phyloP scores from a whole-genome alignment of 2,888 invertebrate genomes.

The Cryptus viduatorius region DNA sequence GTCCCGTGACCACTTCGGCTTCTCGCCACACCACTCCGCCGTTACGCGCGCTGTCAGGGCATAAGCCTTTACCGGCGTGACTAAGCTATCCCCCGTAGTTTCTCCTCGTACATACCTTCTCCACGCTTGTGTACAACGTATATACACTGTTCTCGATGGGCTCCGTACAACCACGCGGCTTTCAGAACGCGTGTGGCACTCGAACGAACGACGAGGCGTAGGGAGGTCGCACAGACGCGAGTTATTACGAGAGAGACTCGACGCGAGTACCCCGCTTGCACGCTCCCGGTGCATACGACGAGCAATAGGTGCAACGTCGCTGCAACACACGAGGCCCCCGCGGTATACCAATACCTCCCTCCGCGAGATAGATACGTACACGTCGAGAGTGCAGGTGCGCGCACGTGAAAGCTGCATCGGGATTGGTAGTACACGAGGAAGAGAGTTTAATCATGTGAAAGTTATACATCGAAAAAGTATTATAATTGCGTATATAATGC shows the following conservation, averaged over 20 bases:
- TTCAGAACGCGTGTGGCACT: slow-evolving; percentile 65
- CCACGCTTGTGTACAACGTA: slow-evolving; percentile 24
- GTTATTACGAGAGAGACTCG: slow-evolving; percentile 62
- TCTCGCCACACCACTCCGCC: slow-evolving; percentile 17
- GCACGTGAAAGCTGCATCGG: slow-evolving; percentile 41
- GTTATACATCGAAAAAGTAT: slow-evolving; percentile 17
- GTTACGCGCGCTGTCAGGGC: slow-evolving; percentile 3
- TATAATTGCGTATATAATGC: background rate
- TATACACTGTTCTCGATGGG: slow-evolving; percentile 19
- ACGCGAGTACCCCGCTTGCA: slow-evolving; percentile 59
- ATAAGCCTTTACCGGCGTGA: slow-evolving; percentile 53
- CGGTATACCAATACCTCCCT: slow-evolving; percentile 10
- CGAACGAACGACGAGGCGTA: slow-evolving; percentile 65
- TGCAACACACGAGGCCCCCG: slow-evolving; percentile 15
- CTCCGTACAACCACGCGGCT: slow-evolving; percentile 18
- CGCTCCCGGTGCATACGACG: slow-evolving; percentile 53
- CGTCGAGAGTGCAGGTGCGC: slow-evolving; percentile 12
- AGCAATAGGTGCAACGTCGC: slow-evolving; percentile 35
- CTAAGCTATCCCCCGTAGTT: slow-evolving; percentile 63
- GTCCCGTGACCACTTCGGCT: slow-evolving; percentile 47
- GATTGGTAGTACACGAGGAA: slow-evolving; percentile 24
- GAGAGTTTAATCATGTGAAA: slow-evolving; percentile 43
- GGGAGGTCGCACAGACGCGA: slow-evolving; percentile 63
- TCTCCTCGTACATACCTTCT: slow-evolving; percentile 46
- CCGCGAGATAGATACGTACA: background rate